A percentile compares a stretch with the other conserved stretches of the same genome.
Evolutionary conservation across 2,888 invertebrate genomes (phyloP).

Genomic region (Rhopalosiphum nymphaeae): DNA sequence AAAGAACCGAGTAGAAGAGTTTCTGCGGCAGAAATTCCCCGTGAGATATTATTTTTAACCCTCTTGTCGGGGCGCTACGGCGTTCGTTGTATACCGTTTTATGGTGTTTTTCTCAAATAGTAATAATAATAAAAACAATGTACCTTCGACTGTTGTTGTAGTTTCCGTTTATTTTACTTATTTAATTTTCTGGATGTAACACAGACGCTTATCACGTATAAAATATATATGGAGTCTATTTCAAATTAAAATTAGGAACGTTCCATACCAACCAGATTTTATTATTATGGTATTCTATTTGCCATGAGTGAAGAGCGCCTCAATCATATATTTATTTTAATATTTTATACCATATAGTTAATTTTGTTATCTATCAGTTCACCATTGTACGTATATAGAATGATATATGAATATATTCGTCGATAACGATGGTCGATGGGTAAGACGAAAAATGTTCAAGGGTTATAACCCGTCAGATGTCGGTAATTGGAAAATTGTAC

Average conservation of each 20-base stretch:
- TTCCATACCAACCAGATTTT: not conserved
- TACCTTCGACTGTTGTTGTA: not conserved
- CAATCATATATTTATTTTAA: not conserved
- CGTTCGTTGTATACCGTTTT: not conserved
- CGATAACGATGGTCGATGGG: not conserved
- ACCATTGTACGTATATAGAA: not conserved
- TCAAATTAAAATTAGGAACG: not conserved
- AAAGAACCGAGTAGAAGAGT: not conserved
- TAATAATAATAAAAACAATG: not conserved
- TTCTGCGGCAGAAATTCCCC: not conserved
- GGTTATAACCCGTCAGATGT: too few species aligned
- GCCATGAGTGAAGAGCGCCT: not conserved
- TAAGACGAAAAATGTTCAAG: not conserved
- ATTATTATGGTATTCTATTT: not conserved
- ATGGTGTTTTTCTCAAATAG: not conserved
- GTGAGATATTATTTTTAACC: conserved; percentile 26
- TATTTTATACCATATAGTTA: not conserved
- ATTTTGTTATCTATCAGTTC: not conserved
- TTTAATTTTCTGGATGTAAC: conserved; percentile 8
- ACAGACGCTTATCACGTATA: not conserved
- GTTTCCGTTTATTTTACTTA: conserved; percentile 8
- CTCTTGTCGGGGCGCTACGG: not conserved
- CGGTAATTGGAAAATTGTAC: not conserved
- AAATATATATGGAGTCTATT: not conserved
- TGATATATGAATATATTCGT: not conserved